Evolutionary conservation across 2,888 invertebrate genomes (phyloP), one percentile per base, ranked within the genome.

Genomic region (Agrochola lychnidis): DNA sequence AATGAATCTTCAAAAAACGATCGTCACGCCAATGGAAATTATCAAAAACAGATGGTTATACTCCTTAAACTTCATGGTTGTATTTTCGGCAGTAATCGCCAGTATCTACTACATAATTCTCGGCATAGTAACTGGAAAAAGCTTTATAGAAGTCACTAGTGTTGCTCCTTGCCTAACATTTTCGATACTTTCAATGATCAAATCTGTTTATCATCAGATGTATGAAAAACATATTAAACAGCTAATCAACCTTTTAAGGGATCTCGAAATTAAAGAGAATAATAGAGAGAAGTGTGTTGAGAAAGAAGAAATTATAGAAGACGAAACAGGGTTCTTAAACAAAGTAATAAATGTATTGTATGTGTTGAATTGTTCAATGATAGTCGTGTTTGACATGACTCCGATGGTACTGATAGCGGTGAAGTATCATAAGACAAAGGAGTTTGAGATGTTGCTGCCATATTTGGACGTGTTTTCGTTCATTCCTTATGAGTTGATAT

Each of bases 381-480:
- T 92, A 19, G 74, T 90, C 0, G 88, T 90, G 0, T 93, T 92
- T 70, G 87, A 88, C 67, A 75, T 91, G 69, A 89, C 81, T 12
- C 92, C 93, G 0, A 69, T 91, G 19, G 61, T 92, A 12, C 16
- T 92, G 67, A 92, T 92, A 64, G 87, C 85, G 0, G 74, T 91
- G 6, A 90, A 90, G 73, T 93, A 91, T 86, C 81, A 85, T 5
- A 87, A 87, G 12, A 91, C 91, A 4, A 83, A 89, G 0, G 82
- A 91, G 62, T 79, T 93, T 45, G 89, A 91, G 42, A 76, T 91
- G 86, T 53, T 91, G 69, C 71, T 93, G 51, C 93, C 92, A 0
- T 93, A 91, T 81, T 73, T 93, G 48, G 90, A 91, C 36, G 88
- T 91, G 6, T 93, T 91, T 85, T 84, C 87, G 0, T 90, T 93